phyloP scores from a whole-genome alignment of 2,113 vertebrate species.

The Paracanthobrama guichenoti region DNA sequence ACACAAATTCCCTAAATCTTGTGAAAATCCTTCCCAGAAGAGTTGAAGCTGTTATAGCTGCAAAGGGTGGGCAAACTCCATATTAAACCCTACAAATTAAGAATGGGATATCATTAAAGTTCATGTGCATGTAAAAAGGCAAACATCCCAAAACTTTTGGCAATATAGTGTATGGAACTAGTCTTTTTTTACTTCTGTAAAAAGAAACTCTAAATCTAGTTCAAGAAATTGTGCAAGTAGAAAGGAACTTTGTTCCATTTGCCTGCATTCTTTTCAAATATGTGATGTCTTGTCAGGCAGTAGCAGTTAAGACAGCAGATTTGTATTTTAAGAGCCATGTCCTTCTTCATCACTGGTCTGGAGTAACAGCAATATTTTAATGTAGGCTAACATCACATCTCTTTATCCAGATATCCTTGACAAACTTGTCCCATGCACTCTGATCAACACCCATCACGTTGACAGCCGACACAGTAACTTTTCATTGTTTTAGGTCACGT shows the following conservation, averaged over 20 bases:
- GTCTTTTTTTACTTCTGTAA: background rate
- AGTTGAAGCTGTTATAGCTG: too few species aligned
- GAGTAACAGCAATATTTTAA: background rate
- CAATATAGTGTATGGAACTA: background rate
- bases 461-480: slow-evolving; percentile 29
- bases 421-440: background rate
- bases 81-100: too few species aligned
- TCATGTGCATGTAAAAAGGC: too few species aligned
- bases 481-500: slow-evolving; percentile 45
- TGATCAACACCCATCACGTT: slow-evolving; percentile 2
- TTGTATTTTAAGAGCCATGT: background rate
- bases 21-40: too few species aligned
- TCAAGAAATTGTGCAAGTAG: slow-evolving; percentile 34
- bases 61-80: too few species aligned
- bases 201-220: background rate
- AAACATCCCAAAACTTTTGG: too few species aligned
- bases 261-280: slow-evolving; percentile 40
- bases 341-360: background rate
- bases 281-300: background rate
- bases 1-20: too few species aligned
- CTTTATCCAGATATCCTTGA: slow-evolving; percentile 25
- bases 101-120: too few species aligned
- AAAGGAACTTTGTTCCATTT: slow-evolving; percentile 51
- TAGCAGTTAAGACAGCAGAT: background rate
- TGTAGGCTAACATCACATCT: background rate